Base-by-base conservation (phyloP, 2,113 vertebrate species). In the Condylura cristata region DNA sequence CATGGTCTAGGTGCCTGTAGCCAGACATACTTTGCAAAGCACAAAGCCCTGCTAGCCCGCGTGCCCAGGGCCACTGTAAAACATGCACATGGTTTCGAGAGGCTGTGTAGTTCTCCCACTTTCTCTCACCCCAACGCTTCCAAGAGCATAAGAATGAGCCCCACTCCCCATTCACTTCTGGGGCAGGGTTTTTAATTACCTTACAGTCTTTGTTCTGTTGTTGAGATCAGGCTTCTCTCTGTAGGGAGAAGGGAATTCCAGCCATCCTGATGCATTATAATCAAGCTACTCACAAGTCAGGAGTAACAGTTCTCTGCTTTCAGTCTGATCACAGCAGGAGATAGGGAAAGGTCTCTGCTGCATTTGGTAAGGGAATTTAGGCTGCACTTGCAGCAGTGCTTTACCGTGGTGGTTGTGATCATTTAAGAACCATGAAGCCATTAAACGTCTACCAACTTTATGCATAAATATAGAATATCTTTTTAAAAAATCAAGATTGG, bases 211-310 rank as follows among this genome's bases (percentile, higher is more conserved):
- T 95, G 96, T 96, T 96, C 84, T 97, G 41, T 90, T 81, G 93
- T 79, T 46, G 89, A 82, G 95, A 94, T 96, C 95, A 48, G 96
- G 86, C 96, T 97, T 96, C 96, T 94, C 60, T 82, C 83, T 96
- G 96, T 91, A 87, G 91, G 95, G 96, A 97, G 96, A 88, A 96
- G 96, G 95, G 96, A 96, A 97, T 96, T 96, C 95, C 96, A 97
- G 94, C 76, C 88, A 95, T 96, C 91, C 93, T 71, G 86, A 72
- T 85, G 71, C 96, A 85, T 97, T 97, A 37, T 95, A 96, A 95
- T 97, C 96, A 88, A 66, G 96, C 96, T 97, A 95, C 96, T 97
- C 65, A 70, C 96, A 74, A 93, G 93, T 95, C 91, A 78, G 80
- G 96, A 96, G 94, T 90, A 85, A 51, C 92, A 85, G 95, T 90